phyloP scores from a whole-genome alignment of 2,888 invertebrate species.

The Dexiosoma caninum region DNA sequence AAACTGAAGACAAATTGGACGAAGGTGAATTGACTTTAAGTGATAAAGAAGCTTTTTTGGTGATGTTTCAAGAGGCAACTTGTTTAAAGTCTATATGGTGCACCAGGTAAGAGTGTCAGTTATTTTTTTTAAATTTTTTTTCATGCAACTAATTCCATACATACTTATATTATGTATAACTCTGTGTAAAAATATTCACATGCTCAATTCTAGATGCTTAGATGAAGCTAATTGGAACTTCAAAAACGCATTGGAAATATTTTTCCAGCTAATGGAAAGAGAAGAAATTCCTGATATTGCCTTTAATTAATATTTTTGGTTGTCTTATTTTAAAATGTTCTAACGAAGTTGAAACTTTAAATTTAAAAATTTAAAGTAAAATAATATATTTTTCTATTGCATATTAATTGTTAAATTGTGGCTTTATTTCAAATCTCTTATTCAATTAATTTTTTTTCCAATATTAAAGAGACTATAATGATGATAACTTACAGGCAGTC shows the following conservation, averaged over 20 bases:
- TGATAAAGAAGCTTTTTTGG: constrained; percentile 70
- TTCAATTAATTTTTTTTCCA: no score
- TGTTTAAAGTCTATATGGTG: constrained; percentile 73
- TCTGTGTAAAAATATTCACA: not conserved
- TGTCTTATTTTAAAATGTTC: no score
- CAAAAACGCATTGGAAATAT: constrained; percentile 67
- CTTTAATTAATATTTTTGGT: constrained; percentile 63
- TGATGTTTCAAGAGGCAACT: constrained; percentile 72
- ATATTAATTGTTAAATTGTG: no score
- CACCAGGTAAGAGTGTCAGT: constrained; percentile 61
- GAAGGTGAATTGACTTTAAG: constrained; percentile 63
- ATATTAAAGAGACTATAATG: no score
- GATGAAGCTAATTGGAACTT: constrained; percentile 73
- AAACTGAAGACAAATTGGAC: constrained; percentile 44
- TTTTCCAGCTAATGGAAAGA: constrained; percentile 64
- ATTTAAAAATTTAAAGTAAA: no score
- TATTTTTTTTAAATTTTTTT: not conserved
- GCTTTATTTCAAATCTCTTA: no score
- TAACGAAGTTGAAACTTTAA: no score
- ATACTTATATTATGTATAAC: no score
- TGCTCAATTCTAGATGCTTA: constrained; percentile 66
- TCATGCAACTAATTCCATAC: no score
- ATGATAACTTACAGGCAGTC: no score
- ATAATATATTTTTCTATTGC: no score
- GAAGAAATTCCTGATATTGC: constrained; percentile 70